A percentile compares a stretch with the other conserved stretches of the same genome.
Evolutionary conservation across 2,113 vertebrate species (phyloP).

Genomic region (Motacilla alba): DNA sequence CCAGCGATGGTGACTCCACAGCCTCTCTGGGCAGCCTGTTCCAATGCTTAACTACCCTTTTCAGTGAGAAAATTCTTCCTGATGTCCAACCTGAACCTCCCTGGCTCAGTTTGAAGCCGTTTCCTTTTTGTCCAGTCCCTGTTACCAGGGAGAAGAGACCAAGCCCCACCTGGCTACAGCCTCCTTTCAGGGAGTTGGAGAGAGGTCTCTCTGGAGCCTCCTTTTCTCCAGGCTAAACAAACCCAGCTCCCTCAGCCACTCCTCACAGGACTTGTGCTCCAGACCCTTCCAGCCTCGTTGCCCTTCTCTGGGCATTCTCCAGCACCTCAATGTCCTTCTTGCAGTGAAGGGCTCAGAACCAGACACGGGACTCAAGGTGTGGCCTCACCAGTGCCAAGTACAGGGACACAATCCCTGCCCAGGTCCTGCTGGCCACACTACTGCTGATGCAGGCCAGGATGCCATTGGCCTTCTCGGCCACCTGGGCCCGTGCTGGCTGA

Average conservation of each 20-base stretch:
- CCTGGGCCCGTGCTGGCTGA: not conserved
- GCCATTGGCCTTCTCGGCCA: not conserved
- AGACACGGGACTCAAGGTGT: not conserved
- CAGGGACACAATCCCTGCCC: not conserved
- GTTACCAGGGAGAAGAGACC: not conserved
- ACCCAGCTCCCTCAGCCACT: not conserved
- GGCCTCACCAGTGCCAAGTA: not conserved
- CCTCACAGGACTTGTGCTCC: not conserved
- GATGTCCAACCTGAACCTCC: too few species aligned
- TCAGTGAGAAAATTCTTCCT: not conserved
- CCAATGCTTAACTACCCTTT: not conserved
- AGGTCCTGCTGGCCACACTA: not conserved
- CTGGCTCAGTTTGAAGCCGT: not conserved
- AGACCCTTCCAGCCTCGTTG: not conserved
- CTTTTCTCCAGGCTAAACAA: not conserved
- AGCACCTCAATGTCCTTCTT: not conserved
- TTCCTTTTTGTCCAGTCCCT: not conserved
- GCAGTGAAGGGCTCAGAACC: not conserved
- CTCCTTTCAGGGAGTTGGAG: not conserved
- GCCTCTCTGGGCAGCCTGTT: not conserved
- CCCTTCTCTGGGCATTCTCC: not conserved
- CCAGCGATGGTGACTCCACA: not conserved
- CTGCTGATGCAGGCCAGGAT: not conserved
- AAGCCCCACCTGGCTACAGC: not conserved
- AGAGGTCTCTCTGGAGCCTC: not conserved